Percentiles rank a stretch among this genome's conserved stretches.
Evolutionary conservation across 2,797 vertebrate species (phyloP).

Genomic region (Sebastes taczanowskii): DNA sequence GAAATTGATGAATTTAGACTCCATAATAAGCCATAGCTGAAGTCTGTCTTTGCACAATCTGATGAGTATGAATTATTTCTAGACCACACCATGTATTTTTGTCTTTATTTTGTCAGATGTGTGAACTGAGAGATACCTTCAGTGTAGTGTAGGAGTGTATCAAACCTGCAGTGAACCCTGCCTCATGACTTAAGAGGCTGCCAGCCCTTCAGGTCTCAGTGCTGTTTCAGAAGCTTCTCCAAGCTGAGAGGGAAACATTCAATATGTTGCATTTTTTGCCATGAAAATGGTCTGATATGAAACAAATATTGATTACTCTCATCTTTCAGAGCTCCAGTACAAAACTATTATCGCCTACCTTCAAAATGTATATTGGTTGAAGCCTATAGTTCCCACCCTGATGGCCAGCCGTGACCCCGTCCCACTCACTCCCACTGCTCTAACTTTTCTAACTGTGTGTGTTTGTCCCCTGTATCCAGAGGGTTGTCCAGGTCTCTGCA

Average conservation of each 20-base stretch:
- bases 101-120: conserved; percentile 3
- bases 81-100: not conserved
- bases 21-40: too few relatives aligned
- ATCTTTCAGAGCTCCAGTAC: conserved; percentile 39
- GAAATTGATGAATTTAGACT: not conserved
- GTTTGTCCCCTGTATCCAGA: conserved; percentile 79
- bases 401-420: not conserved
- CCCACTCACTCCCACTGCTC: not conserved
- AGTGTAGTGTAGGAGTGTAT: not conserved
- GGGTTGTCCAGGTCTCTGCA: conserved; percentile 97
- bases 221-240: conserved; percentile 34
- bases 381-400: conserved; percentile 15
- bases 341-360: conserved; percentile 31
- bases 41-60: not conserved
- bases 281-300: not conserved
- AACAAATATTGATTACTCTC: not conserved
- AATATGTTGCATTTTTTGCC: not conserved
- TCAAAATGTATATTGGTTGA: conserved; percentile 48
- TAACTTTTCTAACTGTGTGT: conserved; percentile 27
- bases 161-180: not conserved
- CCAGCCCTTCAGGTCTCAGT: conserved; percentile 6
- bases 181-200: not conserved
- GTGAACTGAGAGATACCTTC: not conserved
- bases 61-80: not conserved
- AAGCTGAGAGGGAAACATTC: conserved; percentile 12